Conservation (phyloP, 2,888 invertebrate genomes). For the Pardosa pseudoannulata region DNA sequence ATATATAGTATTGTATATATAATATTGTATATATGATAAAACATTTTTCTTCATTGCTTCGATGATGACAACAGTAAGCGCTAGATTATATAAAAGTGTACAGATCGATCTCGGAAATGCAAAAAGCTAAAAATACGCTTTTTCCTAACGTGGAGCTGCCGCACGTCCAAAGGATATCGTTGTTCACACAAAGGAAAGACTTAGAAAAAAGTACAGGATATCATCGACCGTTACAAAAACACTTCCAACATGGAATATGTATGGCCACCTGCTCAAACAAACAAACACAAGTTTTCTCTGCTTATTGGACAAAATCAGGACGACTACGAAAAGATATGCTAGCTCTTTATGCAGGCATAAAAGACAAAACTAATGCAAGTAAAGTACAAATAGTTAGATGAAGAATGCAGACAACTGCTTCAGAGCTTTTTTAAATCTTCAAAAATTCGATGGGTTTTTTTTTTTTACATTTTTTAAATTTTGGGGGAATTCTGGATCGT, state of each 20-base stretch:
- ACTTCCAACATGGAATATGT: not conserved
- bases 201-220: conserved; percentile 3
- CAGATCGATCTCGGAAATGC: conserved; percentile 49
- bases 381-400: too few relatives aligned
- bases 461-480: too few relatives aligned
- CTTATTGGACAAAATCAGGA: too few relatives aligned
- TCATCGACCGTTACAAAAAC: not conserved
- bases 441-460: too few relatives aligned
- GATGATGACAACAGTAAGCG: conserved; percentile 63
- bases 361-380: too few relatives aligned
- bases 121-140: conserved; percentile 66
- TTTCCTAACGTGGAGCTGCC: conserved; percentile 56
- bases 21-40: conserved; percentile 61
- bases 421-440: too few relatives aligned
- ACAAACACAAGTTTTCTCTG: too few relatives aligned
- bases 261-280: not conserved
- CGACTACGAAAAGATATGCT: too few relatives aligned
- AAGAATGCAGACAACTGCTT: too few relatives aligned
- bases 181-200: not conserved
- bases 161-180: conserved; percentile 15
- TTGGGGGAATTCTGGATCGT: too few relatives aligned
- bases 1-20: conserved; percentile 67
- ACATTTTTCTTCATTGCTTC: conserved; percentile 49
- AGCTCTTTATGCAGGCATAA: too few relatives aligned
- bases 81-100: conserved; percentile 70